Percentiles rank a stretch among this genome's conserved stretches.
Conservation (phyloP, 2,888 invertebrate genomes). For the Erpobdella octoculata region DNA sequence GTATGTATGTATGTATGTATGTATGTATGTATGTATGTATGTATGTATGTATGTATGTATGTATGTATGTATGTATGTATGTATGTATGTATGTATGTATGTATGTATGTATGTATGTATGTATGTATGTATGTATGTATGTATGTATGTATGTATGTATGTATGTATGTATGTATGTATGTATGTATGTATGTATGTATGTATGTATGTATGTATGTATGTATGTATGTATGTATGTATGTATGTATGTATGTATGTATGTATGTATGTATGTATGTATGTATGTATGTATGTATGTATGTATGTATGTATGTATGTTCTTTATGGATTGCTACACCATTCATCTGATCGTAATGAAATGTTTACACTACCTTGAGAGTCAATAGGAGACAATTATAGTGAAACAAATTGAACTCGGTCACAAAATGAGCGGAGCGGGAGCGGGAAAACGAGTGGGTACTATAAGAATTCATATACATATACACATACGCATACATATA, state of each 20-base stretch:
- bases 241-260: slow-evolving; percentile 8
- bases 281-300: not conserved
- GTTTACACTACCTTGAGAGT: too few relatives aligned
- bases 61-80: slow-evolving; percentile 32
- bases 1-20: slow-evolving; percentile 24
- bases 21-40: slow-evolving; percentile 23
- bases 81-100: slow-evolving; percentile 28
- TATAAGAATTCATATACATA: too few relatives aligned
- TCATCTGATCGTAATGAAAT: too few relatives aligned
- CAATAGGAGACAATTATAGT: too few relatives aligned
- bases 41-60: slow-evolving; percentile 26
- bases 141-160: slow-evolving; percentile 8
- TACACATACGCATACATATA: too few relatives aligned
- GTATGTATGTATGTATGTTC: too few relatives aligned
- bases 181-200: slow-evolving; percentile 9
- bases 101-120: slow-evolving; percentile 20
- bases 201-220: slow-evolving; percentile 11
- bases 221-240: slow-evolving; percentile 11
- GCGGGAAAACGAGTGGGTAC: too few relatives aligned
- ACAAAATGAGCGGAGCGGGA: too few relatives aligned
- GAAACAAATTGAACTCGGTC: too few relatives aligned
- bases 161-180: slow-evolving; percentile 17
- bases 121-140: slow-evolving; percentile 18
- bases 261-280: slow-evolving; percentile 6
- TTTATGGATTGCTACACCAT: too few relatives aligned